Base-by-base conservation (phyloP, 2,888 invertebrate genomes). In the Tiliacea aurago region DNA sequence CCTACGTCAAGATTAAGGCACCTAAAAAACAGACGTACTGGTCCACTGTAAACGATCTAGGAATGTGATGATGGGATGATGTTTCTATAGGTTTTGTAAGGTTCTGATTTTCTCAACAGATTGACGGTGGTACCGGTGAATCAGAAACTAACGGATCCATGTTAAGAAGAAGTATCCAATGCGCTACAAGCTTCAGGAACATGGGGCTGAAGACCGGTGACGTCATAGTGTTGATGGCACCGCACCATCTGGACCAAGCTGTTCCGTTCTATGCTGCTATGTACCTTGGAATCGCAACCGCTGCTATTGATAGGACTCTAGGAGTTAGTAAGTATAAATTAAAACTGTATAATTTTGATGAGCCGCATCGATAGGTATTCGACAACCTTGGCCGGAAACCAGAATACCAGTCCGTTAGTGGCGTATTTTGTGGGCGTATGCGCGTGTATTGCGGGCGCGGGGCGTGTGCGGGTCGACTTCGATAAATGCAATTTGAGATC, bases 191-290 rank as follows among this genome's bases (percentile, higher is more conserved):
- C 23, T 87, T 97, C 68, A 89, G 83, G 64, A 89, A 87, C 23
- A 75, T 91, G 47, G 95, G 94, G 2, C 69, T 96, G 9, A 84
- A 88, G 64, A 81, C 86, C 0, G 91, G 93, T 2, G 96, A 96
- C 79, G 91, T 94, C 18, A 88, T 97, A 4, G 80, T 92, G 0
- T 76, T 96, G 9, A 96, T 96, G 90, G 94, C 92, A 0, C 91
- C 93, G 0, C 96, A 94, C 77, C 93, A 94, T 64, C 79, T 95
- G 20, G 92, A 96, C 76, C 85, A 92, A n/a, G 88, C 91, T 11
- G 90, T 96, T 51, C 96, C 96, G 0, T 90, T 94, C 68, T 92
- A 96, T 53, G 96, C 96, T 2, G 91, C 94, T 0, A 80, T 95
- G 4, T 96, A 93, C 76, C 84, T 95, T 3, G 96, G 96, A 0